Conservation (phyloP, 2,113 vertebrate species). For the Casuarius casuarius region DNA sequence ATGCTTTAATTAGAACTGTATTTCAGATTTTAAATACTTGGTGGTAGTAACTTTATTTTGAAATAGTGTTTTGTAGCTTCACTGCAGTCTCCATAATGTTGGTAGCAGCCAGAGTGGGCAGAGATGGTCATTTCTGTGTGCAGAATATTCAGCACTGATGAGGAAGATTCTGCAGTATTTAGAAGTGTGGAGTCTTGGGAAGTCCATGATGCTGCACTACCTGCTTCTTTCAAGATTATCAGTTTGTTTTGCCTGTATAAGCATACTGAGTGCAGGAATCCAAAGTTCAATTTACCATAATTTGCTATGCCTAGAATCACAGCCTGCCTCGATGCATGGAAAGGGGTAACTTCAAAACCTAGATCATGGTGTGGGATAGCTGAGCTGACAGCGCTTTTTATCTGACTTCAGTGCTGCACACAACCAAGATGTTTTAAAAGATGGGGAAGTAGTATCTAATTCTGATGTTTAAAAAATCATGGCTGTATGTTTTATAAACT, state of each 20-base stretch:
- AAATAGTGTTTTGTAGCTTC: neutral
- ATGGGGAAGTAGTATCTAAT: neutral
- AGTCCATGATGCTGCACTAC: neutral
- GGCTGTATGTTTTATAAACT: neutral
- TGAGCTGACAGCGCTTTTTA: neutral
- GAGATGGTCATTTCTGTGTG: neutral
- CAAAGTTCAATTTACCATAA: neutral
- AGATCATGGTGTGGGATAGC: neutral
- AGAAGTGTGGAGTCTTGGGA: fast-evolving
- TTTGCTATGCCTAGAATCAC: neutral
- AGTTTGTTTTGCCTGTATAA: neutral
- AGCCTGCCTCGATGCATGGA: neutral
- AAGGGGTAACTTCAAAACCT: neutral
- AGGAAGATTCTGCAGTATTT: neutral
- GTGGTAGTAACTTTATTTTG: neutral
- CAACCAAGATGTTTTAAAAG: neutral
- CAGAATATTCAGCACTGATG: neutral
- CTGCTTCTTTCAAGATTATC: neutral
- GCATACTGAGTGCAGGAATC: neutral
- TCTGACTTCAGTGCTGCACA: neutral
- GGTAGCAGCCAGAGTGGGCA: neutral
- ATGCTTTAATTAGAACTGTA: neutral
- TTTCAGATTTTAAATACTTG: neutral
- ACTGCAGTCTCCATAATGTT: fast-evolving
- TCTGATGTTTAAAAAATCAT: neutral